Evolutionary conservation across 2,888 invertebrate genomes (phyloP).

Genomic region (Coremacera marginata): DNA sequence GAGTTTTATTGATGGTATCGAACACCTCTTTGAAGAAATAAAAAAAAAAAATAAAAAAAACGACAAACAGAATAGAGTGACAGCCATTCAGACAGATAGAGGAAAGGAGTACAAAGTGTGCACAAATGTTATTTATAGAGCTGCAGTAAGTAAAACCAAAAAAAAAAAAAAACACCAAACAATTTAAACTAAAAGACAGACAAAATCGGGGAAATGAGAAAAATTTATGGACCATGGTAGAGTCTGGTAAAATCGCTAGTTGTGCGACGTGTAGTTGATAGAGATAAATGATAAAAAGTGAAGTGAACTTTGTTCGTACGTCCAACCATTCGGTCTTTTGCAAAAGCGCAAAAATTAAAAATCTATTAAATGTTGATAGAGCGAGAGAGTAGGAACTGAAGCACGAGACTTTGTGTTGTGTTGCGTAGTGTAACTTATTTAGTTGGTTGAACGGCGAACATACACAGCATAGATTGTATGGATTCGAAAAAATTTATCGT

Average conservation of each 20-base stretch:
- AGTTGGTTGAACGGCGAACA: background rate
- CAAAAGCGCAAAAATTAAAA: conserved; percentile 31
- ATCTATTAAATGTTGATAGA: conserved; percentile 14
- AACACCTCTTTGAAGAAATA: conserved; percentile 17
- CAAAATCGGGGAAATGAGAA: conserved; percentile 29
- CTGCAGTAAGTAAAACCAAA: too few relatives aligned
- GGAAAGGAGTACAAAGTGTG: too few relatives aligned
- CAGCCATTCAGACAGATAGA: too few relatives aligned
- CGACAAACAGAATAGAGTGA: background rate
- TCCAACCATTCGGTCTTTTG: background rate
- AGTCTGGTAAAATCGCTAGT: background rate
- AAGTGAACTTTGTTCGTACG: background rate
- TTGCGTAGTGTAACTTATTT: background rate
- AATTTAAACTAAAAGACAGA: background rate
- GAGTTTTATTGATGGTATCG: conserved; percentile 24
- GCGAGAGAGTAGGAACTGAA: background rate
- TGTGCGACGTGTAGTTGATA: background rate
- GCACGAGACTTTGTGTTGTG: background rate
- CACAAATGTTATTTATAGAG: too few relatives aligned
- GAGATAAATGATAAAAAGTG: conserved; percentile 28
- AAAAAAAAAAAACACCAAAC: too few relatives aligned
- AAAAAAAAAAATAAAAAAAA: too few relatives aligned
- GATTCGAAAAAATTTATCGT: background rate
- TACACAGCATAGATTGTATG: background rate
- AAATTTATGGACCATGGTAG: conserved; percentile 31